Evolutionary conservation across 2,888 invertebrate species (phyloP), one percentile per base, ranked within the genome.

Genomic region (Deroplatys truncata): DNA sequence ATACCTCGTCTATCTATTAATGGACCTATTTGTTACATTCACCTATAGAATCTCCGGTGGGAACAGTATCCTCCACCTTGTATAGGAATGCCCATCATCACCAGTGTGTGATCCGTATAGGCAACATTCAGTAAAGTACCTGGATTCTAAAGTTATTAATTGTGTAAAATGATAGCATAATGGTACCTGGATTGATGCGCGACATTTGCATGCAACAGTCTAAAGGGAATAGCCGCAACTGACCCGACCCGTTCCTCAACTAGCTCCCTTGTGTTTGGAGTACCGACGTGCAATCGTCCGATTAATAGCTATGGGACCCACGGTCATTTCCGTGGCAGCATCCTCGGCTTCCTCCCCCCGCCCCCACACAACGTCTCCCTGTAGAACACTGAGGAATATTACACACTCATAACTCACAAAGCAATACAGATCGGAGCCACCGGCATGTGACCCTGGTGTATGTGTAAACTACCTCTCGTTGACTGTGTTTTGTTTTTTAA

Each of bases 271-370:
- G 87, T 82, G 83, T 83, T 87, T 87, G n/a, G 87, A 87, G 83
- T 83, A 83, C 43, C 82, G 83, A 83, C 83, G 87, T 87, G 82
- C 82, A 87, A 87, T 87, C 87, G 87, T n/a, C 83, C 87, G 87
- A 87, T 87, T 87, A 87, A 87, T 87, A 83, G 87, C 87, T 87
- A 82, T 87, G 87, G 83, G 83, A 35, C 87, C 83, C 35, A 15
- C 29, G 9, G 29, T 25, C 16, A 29, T 87, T 82, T 82, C 87
- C 31, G 29, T 82, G 15, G 56, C 25, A 72, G 56, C 56, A 72
- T 72, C 56, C 56, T 72, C 56, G 56, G 16, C 56, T 72, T 72
- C 56, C 56, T 20, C 56, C 56, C 56, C 56, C 10, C 15, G 1
- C 56, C 15, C 16, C 56, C 20, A 2, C 56, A 20, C 56, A 72